Base-by-base conservation (phyloP, 2,797 vertebrate species). In the Eleutherodactylus coqui region DNA sequence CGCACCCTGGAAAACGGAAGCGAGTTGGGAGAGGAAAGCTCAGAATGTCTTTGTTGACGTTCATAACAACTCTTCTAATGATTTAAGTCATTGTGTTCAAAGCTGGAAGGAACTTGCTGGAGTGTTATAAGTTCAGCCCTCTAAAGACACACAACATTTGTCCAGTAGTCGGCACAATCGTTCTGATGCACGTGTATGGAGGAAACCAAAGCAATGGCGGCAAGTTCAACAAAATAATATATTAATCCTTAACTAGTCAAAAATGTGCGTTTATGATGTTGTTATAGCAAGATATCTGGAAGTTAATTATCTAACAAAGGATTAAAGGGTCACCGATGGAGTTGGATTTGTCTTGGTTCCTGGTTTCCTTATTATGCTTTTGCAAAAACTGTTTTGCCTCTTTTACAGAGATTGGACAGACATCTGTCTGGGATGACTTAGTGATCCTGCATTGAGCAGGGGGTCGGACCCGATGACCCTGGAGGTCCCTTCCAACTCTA, bases 51-150 rank as follows among this genome's bases (percentile, higher is more conserved):
- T 58, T 60, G 34, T 36, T 78, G 51, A 58, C 34, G 19, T 78
- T 41, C 21, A 78, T 27, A 78, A 58, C 34, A 58, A 41, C 51
- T 78, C 51, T 21, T 32, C 19, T 36, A 58, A 78, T 58, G 76
- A 60, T 72, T 72, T 78, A 27, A n/a, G 34, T 36, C 53, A 60
- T 78, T 78, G 53, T 78, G 34, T 27, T 58, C 38, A n/a, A 70
- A 5, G 14, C 70, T 73, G 70, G 70, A 78, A 60, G n/a, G 34
- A 78, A 38, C 34, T 38, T 34, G 45, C 32, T 53, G 19, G 19
- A 78, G 75, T 27, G 51, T 38, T 38, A 10, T n/a, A 73, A 73
- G 11, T 45, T 45, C 38, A 73, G 70, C 41, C 64, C 64, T 21
- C 16, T 38, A 34, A 21, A 38, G 16, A 38, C 64, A 69, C 64